These are phyloP conservation scores for Hymenopus coronatus DNA, from an alignment of 2,888 invertebrate genomes.

Conservation along the genomic window DNA sequence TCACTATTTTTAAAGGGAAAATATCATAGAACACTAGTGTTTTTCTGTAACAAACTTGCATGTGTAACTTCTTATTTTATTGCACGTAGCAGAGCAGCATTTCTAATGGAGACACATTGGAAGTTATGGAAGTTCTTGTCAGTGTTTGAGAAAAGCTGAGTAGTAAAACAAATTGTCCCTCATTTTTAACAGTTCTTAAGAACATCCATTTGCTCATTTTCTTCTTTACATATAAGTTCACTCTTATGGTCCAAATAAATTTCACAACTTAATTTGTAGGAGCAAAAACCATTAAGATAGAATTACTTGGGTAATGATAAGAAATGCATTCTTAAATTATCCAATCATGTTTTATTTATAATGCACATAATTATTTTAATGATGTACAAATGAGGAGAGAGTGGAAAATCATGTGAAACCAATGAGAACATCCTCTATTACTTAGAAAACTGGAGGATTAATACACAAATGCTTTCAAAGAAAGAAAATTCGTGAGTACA, in stretches of 20 bases:
- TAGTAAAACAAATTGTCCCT: neutral
- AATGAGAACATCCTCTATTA: neutral
- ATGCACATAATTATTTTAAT: slow-evolving; percentile 10
- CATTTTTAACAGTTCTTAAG: neutral
- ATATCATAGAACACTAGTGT: slow-evolving; percentile 9
- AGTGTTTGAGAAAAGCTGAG: neutral
- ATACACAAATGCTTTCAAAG: neutral
- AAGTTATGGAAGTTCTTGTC: neutral
- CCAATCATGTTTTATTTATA: neutral
- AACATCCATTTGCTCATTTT: neutral
- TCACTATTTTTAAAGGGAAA: slow-evolving; percentile 12
- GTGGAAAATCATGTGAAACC: neutral
- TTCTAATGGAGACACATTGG: neutral
- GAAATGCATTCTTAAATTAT: neutral
- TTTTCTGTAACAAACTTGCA: slow-evolving; percentile 9
- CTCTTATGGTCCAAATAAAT: neutral
- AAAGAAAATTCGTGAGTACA: neutral
- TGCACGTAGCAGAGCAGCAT: slow-evolving; percentile 1
- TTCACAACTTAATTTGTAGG: neutral
- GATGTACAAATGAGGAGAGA: neutral
- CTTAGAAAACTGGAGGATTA: neutral
- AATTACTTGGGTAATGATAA: neutral
- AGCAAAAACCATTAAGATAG: neutral
- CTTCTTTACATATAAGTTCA: neutral
- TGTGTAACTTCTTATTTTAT: slow-evolving; percentile 1